Percentiles rank a stretch among this genome's conserved stretches.
Conservation (phyloP, 1,140 invertebrate genomes). For the Drosophila leontia region DNA sequence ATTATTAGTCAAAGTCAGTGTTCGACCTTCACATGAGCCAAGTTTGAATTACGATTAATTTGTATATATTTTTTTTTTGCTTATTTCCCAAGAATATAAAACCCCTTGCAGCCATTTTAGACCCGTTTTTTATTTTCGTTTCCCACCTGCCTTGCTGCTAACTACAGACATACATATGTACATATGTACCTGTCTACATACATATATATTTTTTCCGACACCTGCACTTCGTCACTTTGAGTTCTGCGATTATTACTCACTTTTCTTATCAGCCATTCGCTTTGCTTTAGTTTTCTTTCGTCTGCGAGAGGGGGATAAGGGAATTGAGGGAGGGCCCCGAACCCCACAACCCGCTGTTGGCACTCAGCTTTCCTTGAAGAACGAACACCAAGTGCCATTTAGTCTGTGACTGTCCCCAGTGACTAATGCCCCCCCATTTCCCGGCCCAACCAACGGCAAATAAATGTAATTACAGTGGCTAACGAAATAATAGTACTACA, state of each 20-base stretch:
- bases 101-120: neutral
- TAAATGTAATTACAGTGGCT: slow-evolving; percentile 11
- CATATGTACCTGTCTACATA: neutral
- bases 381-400: slow-evolving; percentile 60
- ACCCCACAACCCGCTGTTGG: neutral
- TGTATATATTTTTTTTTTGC: slow-evolving; percentile 14
- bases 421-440: slow-evolving; percentile 42
- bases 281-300: slow-evolving; percentile 37
- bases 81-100: slow-evolving; percentile 10
- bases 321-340: neutral
- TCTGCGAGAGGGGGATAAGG: neutral
- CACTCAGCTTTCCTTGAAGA: slow-evolving; percentile 1
- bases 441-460: neutral
- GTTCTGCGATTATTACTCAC: slow-evolving; percentile 49
- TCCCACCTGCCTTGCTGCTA: neutral
- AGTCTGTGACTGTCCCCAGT: slow-evolving; percentile 60
- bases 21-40: slow-evolving; percentile 63
- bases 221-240: slow-evolving; percentile 29
- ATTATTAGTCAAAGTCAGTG: slow-evolving; percentile 56
- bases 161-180: slow-evolving; percentile 4
- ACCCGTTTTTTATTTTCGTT: neutral
- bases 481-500: neutral
- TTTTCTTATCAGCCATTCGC: slow-evolving; percentile 48
- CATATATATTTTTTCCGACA: slow-evolving; percentile 14
- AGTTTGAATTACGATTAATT: slow-evolving; percentile 50